Evolutionary conservation across 2,113 vertebrate genomes (phyloP).

Genomic region (Amphilophus citrinellus): DNA sequence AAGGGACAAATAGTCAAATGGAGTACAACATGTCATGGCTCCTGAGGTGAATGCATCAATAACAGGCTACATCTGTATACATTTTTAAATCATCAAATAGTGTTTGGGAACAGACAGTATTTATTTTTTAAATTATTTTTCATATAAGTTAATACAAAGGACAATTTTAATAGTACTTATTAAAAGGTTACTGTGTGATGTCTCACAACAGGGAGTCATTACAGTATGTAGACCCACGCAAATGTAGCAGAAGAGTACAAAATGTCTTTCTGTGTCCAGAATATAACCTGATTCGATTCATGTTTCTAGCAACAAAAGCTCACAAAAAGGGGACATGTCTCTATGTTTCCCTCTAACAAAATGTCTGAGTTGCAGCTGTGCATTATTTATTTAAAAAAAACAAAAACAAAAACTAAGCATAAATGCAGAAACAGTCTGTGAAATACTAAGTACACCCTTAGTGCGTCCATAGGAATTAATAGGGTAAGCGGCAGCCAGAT

Average conservation of each 20-base stretch:
- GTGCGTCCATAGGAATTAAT: no score
- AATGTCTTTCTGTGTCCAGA: not conserved
- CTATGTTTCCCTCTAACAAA: not conserved
- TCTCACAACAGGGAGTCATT: not conserved
- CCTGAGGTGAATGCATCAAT: no score
- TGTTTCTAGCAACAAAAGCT: not conserved
- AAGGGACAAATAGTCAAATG: no score
- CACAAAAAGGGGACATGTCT: not conserved
- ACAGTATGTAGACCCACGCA: not conserved
- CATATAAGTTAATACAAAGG: no score
- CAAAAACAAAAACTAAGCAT: not conserved
- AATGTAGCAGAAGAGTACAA: not conserved
- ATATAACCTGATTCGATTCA: not conserved
- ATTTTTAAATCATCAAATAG: no score
- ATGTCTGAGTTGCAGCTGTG: not conserved
- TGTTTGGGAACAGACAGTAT: no score
- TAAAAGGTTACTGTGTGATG: not conserved
- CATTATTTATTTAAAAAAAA: not conserved
- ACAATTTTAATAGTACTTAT: not conserved
- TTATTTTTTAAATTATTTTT: no score
- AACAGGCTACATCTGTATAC: no score
- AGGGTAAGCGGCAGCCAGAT: no score
- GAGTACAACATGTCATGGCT: no score
- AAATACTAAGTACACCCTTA: no score
- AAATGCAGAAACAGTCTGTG: rapidly evolving